phyloP scores from a whole-genome alignment of 2,888 invertebrate species.

The Diaphora mendica region DNA sequence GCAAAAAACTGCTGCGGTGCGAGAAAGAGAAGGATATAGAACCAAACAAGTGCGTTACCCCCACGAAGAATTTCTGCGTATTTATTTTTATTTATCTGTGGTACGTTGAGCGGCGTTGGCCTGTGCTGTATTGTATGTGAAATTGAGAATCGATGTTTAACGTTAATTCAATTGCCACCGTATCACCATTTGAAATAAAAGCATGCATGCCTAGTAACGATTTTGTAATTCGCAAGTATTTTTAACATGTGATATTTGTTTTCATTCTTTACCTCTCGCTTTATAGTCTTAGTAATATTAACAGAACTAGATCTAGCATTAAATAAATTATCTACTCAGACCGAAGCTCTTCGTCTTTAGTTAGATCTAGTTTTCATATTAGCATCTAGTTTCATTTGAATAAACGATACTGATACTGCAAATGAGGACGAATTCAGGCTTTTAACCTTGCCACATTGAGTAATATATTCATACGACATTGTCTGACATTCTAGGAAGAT shows the following conservation, averaged over 20 bases:
- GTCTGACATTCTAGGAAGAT: conserved; percentile 34
- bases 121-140: conserved; percentile 24
- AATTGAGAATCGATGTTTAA: conserved; percentile 45
- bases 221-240: neutral
- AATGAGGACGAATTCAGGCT: conserved; percentile 23
- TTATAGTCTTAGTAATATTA: neutral
- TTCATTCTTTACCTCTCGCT: neutral
- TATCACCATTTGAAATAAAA: conserved; percentile 29
- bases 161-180: conserved; percentile 45
- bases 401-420: conserved; percentile 5
- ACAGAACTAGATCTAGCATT: neutral
- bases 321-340: neutral
- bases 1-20: conserved; percentile 65
- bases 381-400: neutral
- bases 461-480: conserved; percentile 34
- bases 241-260: neutral
- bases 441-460: conserved; percentile 27
- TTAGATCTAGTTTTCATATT: conserved; percentile 3
- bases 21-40: conserved; percentile 71
- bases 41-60: conserved; percentile 85
- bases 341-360: conserved; percentile 13
- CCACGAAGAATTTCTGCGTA: conserved; percentile 79
- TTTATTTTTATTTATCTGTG: conserved; percentile 76
- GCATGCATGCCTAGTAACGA: neutral
- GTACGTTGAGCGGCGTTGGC: conserved; percentile 54